phyloP scores from a whole-genome alignment of 2,113 vertebrate genomes.

The Arothron firmamentum region DNA sequence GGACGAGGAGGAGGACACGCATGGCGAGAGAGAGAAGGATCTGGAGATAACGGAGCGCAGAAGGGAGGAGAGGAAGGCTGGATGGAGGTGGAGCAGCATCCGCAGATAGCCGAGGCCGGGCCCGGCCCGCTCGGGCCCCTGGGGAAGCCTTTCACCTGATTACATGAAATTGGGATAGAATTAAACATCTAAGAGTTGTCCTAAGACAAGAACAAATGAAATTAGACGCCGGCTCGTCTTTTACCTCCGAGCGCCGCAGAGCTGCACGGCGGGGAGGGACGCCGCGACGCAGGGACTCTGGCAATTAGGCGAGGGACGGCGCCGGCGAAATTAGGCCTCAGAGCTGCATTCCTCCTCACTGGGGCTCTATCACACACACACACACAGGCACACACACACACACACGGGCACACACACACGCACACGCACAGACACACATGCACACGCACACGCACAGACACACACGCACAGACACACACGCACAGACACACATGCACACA shows the following conservation, averaged over 20 bases:
- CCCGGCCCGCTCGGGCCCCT: constrained; percentile 86
- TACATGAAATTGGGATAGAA: constrained; percentile 98
- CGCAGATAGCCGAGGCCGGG: constrained; percentile 86
- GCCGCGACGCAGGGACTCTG: constrained; percentile 64
- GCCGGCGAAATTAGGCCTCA: constrained; percentile 77
- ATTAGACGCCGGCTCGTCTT: constrained; percentile 82
- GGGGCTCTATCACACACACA: not conserved
- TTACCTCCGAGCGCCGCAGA: constrained; percentile 77
- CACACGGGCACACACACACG: too few species aligned
- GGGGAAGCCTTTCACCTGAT: constrained; percentile 93
- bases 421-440: too few species aligned
- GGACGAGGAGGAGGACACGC: constrained; percentile 20
- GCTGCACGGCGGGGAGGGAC: constrained; percentile 52
- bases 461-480: constrained; percentile 17
- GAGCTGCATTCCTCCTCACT: constrained; percentile 68
- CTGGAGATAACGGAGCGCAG: constrained; percentile 60
- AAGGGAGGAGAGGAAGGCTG: constrained; percentile 52
- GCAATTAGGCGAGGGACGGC: constrained; percentile 75
- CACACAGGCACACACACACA: too few species aligned
- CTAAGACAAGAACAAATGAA: constrained; percentile 91
- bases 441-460: not conserved
- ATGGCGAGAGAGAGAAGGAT: constrained; percentile 25
- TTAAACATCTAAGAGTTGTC: constrained; percentile 98
- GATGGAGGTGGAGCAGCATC: constrained; percentile 89
- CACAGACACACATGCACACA: constrained; percentile 31